Conservation (phyloP, 2,888 invertebrate genomes). For the Himalopsyche anomala region DNA sequence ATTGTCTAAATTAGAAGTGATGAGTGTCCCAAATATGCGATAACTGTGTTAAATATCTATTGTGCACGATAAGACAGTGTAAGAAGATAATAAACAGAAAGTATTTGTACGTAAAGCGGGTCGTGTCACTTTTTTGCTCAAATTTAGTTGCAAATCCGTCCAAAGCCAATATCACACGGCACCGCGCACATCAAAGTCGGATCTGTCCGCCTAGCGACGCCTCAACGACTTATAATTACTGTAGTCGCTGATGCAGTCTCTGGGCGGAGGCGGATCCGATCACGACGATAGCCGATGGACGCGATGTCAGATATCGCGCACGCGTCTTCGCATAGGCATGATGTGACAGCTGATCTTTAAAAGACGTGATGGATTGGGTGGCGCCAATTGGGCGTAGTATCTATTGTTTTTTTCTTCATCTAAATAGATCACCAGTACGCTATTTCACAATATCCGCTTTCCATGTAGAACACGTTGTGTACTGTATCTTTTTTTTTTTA, state of each 20-base stretch:
- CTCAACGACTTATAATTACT: conserved; percentile 3
- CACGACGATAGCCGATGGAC: not conserved
- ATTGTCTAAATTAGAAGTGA: no score
- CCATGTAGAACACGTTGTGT: no score
- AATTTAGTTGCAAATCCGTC: not conserved
- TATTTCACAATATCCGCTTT: no score
- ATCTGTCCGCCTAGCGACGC: conserved; percentile 37
- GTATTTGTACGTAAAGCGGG: no score
- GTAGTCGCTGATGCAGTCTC: not conserved
- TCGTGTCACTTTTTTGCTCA: not conserved
- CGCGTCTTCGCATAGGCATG: conserved; percentile 20
- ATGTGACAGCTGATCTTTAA: conserved; percentile 23
- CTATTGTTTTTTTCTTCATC: not conserved
- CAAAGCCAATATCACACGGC: conserved; percentile 26
- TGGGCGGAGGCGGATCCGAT: conserved; percentile 16
- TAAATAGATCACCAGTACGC: no score
- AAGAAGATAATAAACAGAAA: no score
- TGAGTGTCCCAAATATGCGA: no score
- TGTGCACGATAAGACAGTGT: no score
- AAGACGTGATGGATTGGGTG: conserved; percentile 32
- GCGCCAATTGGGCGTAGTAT: not conserved
- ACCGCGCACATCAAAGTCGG: not conserved
- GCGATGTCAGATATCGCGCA: conserved; percentile 9
- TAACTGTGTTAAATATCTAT: no score
- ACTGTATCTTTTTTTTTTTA: no score